Evolutionary conservation across 1,140 invertebrate genomes (phyloP).

Genomic region (Drosophila dunni): DNA sequence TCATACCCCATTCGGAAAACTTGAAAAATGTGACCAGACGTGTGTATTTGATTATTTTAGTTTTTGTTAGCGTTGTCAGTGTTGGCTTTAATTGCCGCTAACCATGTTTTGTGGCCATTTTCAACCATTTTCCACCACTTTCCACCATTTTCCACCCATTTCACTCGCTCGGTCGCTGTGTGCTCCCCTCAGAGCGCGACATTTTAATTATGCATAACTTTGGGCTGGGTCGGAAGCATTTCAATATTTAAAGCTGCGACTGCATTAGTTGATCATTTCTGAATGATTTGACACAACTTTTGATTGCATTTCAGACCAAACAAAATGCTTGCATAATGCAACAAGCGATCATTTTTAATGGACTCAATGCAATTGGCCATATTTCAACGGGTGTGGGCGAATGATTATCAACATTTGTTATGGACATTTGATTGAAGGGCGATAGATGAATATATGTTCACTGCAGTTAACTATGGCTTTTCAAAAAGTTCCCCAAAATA

Average conservation of each 20-base stretch:
- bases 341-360: constrained; percentile 1
- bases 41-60: constrained; percentile 45
- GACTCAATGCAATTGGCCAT: not conserved
- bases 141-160: not conserved
- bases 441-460: not conserved
- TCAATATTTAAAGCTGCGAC: not conserved
- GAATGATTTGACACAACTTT: constrained; percentile 25
- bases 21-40: constrained; percentile 12
- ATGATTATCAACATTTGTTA: constrained; percentile 5
- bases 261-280: constrained; percentile 8
- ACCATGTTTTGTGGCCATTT: constrained; percentile 1
- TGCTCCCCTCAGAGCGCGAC: not conserved
- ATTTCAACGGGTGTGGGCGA: not conserved
- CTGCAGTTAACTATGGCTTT: not conserved
- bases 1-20: not conserved
- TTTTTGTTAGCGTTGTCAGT: constrained; percentile 25
- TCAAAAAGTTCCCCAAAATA: not conserved
- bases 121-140: not conserved
- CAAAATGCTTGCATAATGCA: constrained; percentile 10
- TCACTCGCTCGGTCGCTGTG: not conserved
- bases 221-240: not conserved
- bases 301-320: constrained; percentile 17
- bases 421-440: constrained; percentile 7
- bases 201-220: constrained; percentile 26
- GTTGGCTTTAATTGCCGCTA: constrained; percentile 36